Conservation (phyloP, 2,888 invertebrate genomes). For the Abrostola triplasia region DNA sequence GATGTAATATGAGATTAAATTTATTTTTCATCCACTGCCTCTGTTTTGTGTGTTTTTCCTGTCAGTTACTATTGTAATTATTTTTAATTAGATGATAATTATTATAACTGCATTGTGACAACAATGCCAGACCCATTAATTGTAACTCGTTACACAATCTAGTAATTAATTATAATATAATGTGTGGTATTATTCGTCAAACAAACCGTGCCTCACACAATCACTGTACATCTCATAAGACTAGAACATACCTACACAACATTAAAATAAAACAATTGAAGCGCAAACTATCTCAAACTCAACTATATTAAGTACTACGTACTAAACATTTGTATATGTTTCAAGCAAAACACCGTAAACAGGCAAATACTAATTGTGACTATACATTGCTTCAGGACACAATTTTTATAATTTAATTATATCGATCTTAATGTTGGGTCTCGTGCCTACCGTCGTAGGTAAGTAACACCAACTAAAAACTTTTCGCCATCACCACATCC, state of each 20-base stretch:
- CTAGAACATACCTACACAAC: conserved; percentile 68
- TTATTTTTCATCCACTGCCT: background rate
- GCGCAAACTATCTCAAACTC: conserved; percentile 42
- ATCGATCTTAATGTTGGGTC: too few relatives aligned
- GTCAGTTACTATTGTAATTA: too few relatives aligned
- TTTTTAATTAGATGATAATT: too few relatives aligned
- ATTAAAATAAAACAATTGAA: conserved; percentile 40
- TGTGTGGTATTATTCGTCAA: conserved; percentile 50
- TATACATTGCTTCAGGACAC: too few relatives aligned
- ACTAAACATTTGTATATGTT: background rate
- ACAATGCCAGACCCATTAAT: conserved; percentile 18
- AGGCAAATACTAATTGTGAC: too few relatives aligned
- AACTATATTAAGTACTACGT: conserved; percentile 5
- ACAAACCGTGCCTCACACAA: conserved; percentile 50
- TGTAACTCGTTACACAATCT: conserved; percentile 38
- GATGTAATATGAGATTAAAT: too few relatives aligned
- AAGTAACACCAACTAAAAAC: too few relatives aligned
- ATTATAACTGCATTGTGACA: conserved; percentile 17
- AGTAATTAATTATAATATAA: conserved; percentile 40
- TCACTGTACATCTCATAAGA: conserved; percentile 63
- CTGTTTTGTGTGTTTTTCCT: background rate
- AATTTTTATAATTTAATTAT: too few relatives aligned
- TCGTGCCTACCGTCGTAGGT: too few relatives aligned
- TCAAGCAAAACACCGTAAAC: background rate
- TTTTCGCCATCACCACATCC: too few relatives aligned